These are phyloP conservation scores for Drosophila algonquin DNA, from an alignment of 2,888 invertebrate genomes.

Conservation along the genomic window DNA sequence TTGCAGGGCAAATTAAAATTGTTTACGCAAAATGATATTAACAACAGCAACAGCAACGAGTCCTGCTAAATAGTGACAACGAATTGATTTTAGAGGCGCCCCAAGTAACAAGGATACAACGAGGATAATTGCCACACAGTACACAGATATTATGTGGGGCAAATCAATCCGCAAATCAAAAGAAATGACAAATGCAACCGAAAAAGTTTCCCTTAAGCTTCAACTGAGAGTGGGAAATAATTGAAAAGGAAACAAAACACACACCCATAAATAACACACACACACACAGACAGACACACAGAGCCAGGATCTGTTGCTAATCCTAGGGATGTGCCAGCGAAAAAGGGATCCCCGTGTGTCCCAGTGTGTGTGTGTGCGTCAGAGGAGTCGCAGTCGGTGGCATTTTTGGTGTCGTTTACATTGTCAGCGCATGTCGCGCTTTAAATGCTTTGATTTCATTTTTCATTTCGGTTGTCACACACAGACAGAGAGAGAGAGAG, in stretches of 20 bases:
- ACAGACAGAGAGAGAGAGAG: background rate
- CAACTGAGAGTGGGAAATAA: constrained; percentile 57
- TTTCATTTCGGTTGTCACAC: constrained; percentile 64
- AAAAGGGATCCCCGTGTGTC: constrained; percentile 4
- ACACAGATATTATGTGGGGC: constrained; percentile 25
- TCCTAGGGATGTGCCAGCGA: background rate
- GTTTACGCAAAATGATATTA: constrained; percentile 74
- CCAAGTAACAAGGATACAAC: constrained; percentile 3
- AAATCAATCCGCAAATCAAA: constrained; percentile 12
- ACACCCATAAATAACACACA: background rate
- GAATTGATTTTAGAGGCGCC: constrained; percentile 72
- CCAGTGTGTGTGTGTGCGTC: constrained; percentile 51
- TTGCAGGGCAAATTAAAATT: constrained; percentile 69
- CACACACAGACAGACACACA: too few relatives aligned
- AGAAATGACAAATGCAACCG: background rate
- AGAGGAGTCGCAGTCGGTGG: constrained; percentile 19
- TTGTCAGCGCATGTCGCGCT: constrained; percentile 68
- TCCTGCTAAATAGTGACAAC: constrained; percentile 58
- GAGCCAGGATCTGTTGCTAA: background rate
- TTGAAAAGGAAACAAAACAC: constrained; percentile 58
- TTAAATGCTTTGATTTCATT: constrained; percentile 79
- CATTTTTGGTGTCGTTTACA: constrained; percentile 50
- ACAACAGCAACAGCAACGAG: background rate
- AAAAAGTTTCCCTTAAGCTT: constrained; percentile 13
- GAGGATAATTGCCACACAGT: constrained; percentile 20